Evolutionary conservation across 2,888 invertebrate species (phyloP).

Genomic region (Thelaira solivaga): DNA sequence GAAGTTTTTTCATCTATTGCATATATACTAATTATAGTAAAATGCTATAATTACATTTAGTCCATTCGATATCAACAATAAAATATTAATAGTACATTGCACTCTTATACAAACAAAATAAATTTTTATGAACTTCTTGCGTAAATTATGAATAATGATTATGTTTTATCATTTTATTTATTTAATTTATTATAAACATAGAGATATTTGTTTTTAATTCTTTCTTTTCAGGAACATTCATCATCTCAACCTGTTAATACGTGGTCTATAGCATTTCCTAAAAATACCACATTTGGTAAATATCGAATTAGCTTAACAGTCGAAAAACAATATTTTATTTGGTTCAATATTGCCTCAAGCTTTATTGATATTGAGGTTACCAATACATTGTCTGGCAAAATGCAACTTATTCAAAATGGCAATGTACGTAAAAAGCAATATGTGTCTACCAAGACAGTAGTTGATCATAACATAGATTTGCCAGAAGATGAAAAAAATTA

Average conservation of each 20-base stretch:
- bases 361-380: conserved; percentile 77
- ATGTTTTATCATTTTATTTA: no score
- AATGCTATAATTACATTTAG: no score
- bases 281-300: conserved; percentile 78
- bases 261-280: conserved; percentile 82
- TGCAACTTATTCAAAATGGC: conserved; percentile 82
- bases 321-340: conserved; percentile 67
- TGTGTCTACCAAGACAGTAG: conserved; percentile 81
- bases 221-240: conserved; percentile 71
- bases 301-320: conserved; percentile 81
- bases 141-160: no score
- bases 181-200: no score
- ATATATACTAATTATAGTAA: no score
- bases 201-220: no score
- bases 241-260: conserved; percentile 79
- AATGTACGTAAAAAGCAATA: conserved; percentile 79
- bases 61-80: no score
- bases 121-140: no score
- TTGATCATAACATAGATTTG: conserved; percentile 80
- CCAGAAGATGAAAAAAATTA: conserved; percentile 81
- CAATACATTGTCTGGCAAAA: conserved; percentile 83
- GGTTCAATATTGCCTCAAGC: conserved; percentile 76
- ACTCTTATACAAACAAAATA: no score
- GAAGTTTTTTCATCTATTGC: no score
- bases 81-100: no score